A percentile compares a stretch with the other conserved stretches of the same genome.
Evolutionary conservation across 1,140 invertebrate genomes (phyloP).

Genomic region (Idris sp.): DNA sequence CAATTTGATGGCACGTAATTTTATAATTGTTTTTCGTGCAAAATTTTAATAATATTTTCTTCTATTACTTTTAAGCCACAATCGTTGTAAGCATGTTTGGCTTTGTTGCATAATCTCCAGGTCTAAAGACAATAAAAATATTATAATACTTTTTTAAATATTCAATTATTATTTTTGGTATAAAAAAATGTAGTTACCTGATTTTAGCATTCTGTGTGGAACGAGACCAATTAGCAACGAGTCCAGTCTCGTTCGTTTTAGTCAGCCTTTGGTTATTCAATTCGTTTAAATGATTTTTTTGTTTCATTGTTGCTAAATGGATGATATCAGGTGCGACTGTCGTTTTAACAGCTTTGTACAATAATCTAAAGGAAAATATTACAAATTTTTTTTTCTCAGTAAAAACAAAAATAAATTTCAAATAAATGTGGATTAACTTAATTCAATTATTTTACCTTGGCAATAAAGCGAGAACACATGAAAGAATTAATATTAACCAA

Average conservation of each 20-base stretch:
- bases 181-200: slow-evolving; percentile 63
- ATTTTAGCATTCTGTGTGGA: slow-evolving; percentile 74
- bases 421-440: too few relatives aligned
- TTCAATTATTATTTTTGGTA: background rate
- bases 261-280: slow-evolving; percentile 65
- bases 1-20: too few relatives aligned
- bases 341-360: slow-evolving; percentile 69
- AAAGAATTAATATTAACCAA: slow-evolving; percentile 88
- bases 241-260: slow-evolving; percentile 66
- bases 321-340: slow-evolving; percentile 73
- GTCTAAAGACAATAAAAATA: slow-evolving; percentile 55
- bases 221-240: slow-evolving; percentile 74
- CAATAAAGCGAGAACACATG: slow-evolving; percentile 87
- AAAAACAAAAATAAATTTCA: too few relatives aligned
- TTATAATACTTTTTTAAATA: background rate
- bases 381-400: too few relatives aligned
- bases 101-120: slow-evolving; percentile 66
- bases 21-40: too few relatives aligned
- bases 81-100: slow-evolving; percentile 69
- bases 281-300: slow-evolving; percentile 56
- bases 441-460: slow-evolving; percentile 90
- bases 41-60: slow-evolving; percentile 20
- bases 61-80: slow-evolving; percentile 5
- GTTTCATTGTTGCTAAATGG: slow-evolving; percentile 61
- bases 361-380: slow-evolving; percentile 62